Percentiles rank a stretch among this genome's conserved stretches.
Conservation (phyloP, 35 echinoderm and acorn worm genomes). For the Stichopus chloronotus region DNA sequence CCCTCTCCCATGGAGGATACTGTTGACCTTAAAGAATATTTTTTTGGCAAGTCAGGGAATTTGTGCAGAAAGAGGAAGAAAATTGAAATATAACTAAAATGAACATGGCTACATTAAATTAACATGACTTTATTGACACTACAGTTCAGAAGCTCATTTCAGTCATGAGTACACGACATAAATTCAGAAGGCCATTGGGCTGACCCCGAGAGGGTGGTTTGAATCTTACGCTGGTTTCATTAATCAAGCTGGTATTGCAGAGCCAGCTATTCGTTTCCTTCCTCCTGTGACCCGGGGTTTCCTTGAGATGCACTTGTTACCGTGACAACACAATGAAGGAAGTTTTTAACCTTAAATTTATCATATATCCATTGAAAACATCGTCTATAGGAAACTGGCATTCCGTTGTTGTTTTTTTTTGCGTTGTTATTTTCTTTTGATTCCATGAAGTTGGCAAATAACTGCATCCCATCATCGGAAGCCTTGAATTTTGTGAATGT, state of each 20-base stretch:
- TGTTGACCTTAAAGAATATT: too few relatives aligned
- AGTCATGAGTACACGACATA: too few relatives aligned
- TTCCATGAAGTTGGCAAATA: not conserved
- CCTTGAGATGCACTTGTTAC: not conserved
- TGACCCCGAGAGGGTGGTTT: too few relatives aligned
- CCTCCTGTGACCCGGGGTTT: not conserved
- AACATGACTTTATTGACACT: too few relatives aligned
- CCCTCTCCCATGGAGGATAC: too few relatives aligned
- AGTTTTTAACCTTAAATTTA: not conserved
- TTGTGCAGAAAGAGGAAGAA: too few relatives aligned
- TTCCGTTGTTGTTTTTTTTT: not conserved
- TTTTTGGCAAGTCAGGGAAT: too few relatives aligned
- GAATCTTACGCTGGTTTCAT: not conserved
- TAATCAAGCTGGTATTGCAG: not conserved
- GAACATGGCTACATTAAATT: too few relatives aligned
- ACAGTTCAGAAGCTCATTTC: too few relatives aligned
- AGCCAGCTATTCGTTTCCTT: not conserved
- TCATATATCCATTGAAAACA: not conserved
- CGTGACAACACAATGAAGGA: not conserved
- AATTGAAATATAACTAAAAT: too few relatives aligned
- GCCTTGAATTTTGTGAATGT: not conserved
- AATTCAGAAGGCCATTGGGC: too few relatives aligned
- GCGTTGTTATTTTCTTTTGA: not conserved
- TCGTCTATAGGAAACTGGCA: not conserved
- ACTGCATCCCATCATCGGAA: not conserved